Percentiles rank a stretch among this genome's conserved stretches.
Conservation (phyloP, 2,888 invertebrate genomes). For the Neoitamus cyanurus region DNA sequence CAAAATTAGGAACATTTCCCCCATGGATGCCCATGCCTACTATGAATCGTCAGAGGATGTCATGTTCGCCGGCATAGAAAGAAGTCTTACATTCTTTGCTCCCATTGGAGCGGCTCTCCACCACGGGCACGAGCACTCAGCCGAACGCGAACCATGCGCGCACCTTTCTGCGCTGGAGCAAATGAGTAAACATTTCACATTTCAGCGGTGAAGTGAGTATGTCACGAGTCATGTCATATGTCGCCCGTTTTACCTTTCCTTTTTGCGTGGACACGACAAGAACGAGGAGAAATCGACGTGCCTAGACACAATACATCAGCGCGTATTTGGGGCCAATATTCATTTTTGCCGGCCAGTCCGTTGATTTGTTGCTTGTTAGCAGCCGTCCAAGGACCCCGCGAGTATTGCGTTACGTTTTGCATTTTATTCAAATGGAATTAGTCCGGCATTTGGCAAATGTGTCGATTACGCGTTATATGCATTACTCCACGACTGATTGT, state of each 20-base stretch:
- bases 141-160: neutral
- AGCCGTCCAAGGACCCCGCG: neutral
- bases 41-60: neutral
- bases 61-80: neutral
- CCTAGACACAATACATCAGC: neutral
- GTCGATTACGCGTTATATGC: neutral
- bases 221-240: neutral
- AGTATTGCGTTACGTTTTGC: neutral
- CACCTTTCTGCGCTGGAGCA: neutral
- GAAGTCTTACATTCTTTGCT: neutral
- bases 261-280: neutral
- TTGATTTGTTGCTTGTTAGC: constrained; percentile 1
- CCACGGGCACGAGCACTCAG: neutral
- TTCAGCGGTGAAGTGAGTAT: neutral
- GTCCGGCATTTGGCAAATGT: neutral
- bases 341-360: neutral
- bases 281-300: neutral
- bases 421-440: constrained; percentile 1
- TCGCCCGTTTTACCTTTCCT: neutral
- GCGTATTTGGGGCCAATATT: neutral
- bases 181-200: neutral
- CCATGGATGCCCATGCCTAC: neutral
- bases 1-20: neutral
- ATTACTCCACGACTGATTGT: neutral
- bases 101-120: neutral